phyloP scores from a whole-genome alignment of 2,797 vertebrate species.

The Iguana delicatissima region DNA sequence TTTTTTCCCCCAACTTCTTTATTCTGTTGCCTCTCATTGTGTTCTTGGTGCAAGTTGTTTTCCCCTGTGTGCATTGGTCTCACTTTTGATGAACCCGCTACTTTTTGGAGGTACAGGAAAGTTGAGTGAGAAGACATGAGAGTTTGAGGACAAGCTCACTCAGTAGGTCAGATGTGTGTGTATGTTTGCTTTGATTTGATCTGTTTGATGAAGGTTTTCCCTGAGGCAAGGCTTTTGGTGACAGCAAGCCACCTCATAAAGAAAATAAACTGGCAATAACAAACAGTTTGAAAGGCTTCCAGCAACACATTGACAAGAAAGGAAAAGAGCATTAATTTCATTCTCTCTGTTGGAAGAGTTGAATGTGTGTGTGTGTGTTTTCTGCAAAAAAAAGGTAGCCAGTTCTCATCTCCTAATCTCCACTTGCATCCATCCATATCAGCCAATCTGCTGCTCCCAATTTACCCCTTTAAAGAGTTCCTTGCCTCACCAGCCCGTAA shows the following conservation, averaged over 20 bases:
- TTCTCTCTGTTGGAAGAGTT: not conserved
- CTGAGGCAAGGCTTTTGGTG: not conserved
- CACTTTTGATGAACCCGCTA: not conserved
- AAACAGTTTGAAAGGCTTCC: not conserved
- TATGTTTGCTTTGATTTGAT: not conserved
- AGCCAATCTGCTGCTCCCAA: not conserved
- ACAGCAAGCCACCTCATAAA: not conserved
- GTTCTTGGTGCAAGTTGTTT: rapidly evolving
- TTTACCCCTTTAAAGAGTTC: not conserved
- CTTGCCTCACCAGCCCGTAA: conserved; percentile 35
- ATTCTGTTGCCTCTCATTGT: not conserved
- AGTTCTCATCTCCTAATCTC: not conserved
- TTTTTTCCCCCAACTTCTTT: conserved; percentile 9
- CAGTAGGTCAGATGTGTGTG: not conserved
- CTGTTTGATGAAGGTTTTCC: not conserved
- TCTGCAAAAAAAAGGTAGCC: not conserved
- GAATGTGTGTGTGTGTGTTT: rapidly evolving
- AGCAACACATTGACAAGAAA: not conserved
- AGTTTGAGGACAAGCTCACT: rapidly evolving
- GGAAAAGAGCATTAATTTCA: not conserved
- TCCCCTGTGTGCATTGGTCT: not conserved
- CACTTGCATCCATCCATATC: not conserved
- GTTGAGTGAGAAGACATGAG: not conserved
- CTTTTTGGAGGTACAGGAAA: rapidly evolving
- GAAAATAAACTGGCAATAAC: rapidly evolving